Base-by-base conservation (phyloP, 2,113 vertebrate species). In the Colinus virginianus region DNA sequence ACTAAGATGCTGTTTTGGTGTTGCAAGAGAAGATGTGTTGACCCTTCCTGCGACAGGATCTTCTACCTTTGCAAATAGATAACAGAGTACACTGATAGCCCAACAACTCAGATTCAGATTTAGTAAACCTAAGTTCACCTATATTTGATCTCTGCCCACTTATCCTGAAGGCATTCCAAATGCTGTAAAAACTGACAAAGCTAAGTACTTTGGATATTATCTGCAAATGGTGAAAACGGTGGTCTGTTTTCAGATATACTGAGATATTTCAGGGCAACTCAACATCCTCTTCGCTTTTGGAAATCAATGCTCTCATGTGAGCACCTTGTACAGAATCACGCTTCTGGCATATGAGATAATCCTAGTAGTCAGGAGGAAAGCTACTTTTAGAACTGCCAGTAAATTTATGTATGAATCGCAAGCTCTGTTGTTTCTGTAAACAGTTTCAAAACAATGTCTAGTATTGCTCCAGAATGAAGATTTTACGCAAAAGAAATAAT, bases 21-120 rank as follows among this genome's bases (percentile, higher is more conserved):
- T 94, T 42, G 95, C 95, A 56, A 98, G 48, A 25, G 98, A 98
- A 26, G 97, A 95, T 8, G 96, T 98, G 21, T 95, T 98, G 94
- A 98, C 95, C 89, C 88, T 98, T 80, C 98, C 98, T 55, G 98
- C 96, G 1, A 98, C 97, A 10, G 97, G 97, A 84, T 98, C 98
- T 85, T 98, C 97, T 32, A 88, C 90, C 90, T 97, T 87, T 78
- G 94, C 46, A 94, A 96, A 97, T 62, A 94, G 83, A 49, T 22
- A 71, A 59, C 0, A 81, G 23, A 71, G 16, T 56, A 86, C 55
- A 45, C 3, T 84, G 28, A 46, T 83, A 36, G 34, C 25, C 28
- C 32, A 34, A 49, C 42, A 38, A 67, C 8, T 38, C 53, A 53
- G 14, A 25, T 38, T 79, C 49, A 61, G 32, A 56, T 28, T 62